A percentile compares a stretch with the other conserved stretches of the same genome.
These are phyloP conservation scores for Himalopsyche anomala DNA, from an alignment of 2,888 invertebrate genomes.

Conservation along the genomic window DNA sequence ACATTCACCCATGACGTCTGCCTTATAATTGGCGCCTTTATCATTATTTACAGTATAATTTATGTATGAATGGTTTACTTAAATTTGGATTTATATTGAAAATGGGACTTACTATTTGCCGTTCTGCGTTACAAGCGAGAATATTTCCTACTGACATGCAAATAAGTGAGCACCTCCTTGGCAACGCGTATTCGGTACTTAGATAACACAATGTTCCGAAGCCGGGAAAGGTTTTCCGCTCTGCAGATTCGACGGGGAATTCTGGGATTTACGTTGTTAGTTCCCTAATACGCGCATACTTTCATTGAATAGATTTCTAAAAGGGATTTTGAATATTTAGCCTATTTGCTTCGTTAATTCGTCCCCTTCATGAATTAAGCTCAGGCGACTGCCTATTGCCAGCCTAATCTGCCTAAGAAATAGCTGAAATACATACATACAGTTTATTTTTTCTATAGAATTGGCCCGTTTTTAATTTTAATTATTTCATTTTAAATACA, in stretches of 20 bases:
- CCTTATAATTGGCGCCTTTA: too few relatives aligned
- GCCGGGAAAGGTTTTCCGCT: slow-evolving; percentile 18
- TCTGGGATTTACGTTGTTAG: slow-evolving; percentile 10
- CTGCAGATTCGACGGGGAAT: background rate
- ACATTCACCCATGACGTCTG: too few relatives aligned
- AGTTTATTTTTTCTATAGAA: too few relatives aligned
- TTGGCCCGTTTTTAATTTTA: too few relatives aligned
- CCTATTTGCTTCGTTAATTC: slow-evolving; percentile 28
- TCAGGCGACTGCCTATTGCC: background rate
- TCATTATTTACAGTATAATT: too few relatives aligned
- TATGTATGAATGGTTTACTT: too few relatives aligned
- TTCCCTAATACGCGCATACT: slow-evolving; percentile 46
- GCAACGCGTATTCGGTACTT: background rate
- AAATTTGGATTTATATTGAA: too few relatives aligned
- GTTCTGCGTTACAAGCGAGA: too few relatives aligned
- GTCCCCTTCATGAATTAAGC: slow-evolving; percentile 12
- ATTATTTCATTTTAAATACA: too few relatives aligned
- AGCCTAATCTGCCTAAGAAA: background rate
- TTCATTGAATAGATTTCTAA: slow-evolving; percentile 53
- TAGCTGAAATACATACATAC: background rate
- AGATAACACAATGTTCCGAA: slow-evolving; percentile 2
- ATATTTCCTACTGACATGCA: too few relatives aligned
- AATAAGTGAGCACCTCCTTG: background rate
- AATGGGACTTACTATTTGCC: too few relatives aligned
- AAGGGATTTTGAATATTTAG: slow-evolving; percentile 51